A percentile compares a stretch with the other conserved stretches of the same genome.
These are phyloP conservation scores for Pachycephus smyrnensis DNA, from an alignment of 2,888 invertebrate species.

Conservation along the genomic window DNA sequence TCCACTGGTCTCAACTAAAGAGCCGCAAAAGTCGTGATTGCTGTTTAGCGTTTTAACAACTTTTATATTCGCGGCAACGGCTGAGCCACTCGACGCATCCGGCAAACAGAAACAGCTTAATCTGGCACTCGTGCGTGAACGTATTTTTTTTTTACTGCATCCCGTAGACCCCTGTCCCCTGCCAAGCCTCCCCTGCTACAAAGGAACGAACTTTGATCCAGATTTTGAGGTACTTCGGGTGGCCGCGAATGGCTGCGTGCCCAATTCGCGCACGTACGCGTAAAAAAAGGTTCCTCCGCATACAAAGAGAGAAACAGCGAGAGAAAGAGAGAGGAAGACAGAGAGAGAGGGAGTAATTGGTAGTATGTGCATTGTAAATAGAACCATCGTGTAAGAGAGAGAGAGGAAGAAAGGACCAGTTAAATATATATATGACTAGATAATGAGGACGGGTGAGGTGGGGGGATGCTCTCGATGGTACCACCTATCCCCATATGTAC, in stretches of 20 bases:
- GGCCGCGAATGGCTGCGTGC: neutral
- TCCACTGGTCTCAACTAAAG: neutral
- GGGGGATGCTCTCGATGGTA: neutral
- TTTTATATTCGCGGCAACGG: neutral
- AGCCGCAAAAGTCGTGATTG: neutral
- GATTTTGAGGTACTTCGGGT: neutral
- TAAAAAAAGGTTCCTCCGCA: neutral
- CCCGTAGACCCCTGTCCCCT: neutral
- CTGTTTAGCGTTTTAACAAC: neutral
- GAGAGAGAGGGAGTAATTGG: neutral
- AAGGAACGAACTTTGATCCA: neutral
- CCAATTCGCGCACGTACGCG: neutral
- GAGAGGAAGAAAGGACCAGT: neutral
- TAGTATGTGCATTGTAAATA: neutral
- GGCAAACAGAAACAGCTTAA: neutral
- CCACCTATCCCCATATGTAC: neutral
- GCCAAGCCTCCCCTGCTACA: neutral
- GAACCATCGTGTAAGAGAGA: neutral
- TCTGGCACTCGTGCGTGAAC: neutral
- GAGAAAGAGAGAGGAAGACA: too few species aligned
- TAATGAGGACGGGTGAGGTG: neutral
- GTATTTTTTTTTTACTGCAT: neutral
- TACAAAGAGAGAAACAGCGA: neutral
- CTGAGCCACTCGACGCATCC: neutral
- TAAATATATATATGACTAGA: neutral